phyloP scores from a whole-genome alignment of 2,797 vertebrate genomes.

The Mus spretus region DNA sequence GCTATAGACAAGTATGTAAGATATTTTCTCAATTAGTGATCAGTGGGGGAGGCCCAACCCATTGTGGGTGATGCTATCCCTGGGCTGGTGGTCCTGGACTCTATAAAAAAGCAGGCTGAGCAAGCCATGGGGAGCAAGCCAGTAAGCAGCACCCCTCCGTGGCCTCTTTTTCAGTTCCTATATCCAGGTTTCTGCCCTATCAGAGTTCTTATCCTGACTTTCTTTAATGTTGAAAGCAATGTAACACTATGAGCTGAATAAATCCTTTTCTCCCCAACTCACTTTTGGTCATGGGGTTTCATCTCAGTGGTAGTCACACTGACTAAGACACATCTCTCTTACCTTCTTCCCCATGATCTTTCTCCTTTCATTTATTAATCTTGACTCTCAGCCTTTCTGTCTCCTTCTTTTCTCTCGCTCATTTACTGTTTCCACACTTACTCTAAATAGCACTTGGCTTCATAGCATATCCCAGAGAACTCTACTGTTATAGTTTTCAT shows the following conservation, averaged over 20 bases:
- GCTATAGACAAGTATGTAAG: not conserved
- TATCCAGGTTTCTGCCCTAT: not conserved
- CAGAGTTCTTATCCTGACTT: not conserved
- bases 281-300: not conserved
- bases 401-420: not conserved
- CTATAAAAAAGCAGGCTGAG: not conserved
- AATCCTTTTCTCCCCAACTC: no score
- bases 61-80: not conserved
- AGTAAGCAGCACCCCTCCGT: not conserved
- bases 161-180: not conserved
- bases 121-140: not conserved
- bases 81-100: not conserved
- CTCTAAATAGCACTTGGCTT: not conserved
- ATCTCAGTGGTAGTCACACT: not conserved
- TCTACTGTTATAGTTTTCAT: not conserved
- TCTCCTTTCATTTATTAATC: not conserved
- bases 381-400: not conserved
- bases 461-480: not conserved
- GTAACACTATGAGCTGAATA: not conserved
- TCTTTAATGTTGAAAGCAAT: not conserved
- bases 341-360: not conserved
- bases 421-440: not conserved
- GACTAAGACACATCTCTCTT: no score
- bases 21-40: not conserved
- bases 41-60: rapidly evolving